Evolutionary conservation across 2,888 invertebrate species (phyloP).

Genomic region (Pachycephus smyrnensis): DNA sequence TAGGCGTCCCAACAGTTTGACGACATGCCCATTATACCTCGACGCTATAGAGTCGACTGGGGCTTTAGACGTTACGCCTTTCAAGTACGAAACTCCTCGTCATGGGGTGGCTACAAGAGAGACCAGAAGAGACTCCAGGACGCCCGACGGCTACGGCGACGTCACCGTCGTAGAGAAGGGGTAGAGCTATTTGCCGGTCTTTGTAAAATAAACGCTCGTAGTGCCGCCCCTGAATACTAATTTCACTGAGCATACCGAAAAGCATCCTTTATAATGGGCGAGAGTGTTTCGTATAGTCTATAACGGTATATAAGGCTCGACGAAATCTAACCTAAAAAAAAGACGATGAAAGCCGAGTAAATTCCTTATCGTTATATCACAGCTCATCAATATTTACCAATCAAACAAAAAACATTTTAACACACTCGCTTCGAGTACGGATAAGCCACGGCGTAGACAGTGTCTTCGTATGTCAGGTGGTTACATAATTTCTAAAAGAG

Average conservation of each 20-base stretch:
- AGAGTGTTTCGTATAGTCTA: neutral
- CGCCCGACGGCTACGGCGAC: neutral
- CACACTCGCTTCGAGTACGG: neutral
- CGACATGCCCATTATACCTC: constrained; percentile 60
- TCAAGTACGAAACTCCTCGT: constrained; percentile 29
- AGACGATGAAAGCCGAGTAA: neutral
- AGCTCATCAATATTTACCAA: neutral
- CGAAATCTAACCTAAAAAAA: neutral
- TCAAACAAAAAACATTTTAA: neutral
- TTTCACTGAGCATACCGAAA: constrained; percentile 24
- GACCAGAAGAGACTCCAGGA: neutral
- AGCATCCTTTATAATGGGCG: neutral
- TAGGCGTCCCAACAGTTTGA: constrained; percentile 61
- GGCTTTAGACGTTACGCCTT: constrained; percentile 18
- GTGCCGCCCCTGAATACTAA: constrained; percentile 56
- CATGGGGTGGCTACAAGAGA: constrained; percentile 23
- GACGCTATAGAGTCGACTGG: constrained; percentile 2
- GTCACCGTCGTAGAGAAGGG: neutral
- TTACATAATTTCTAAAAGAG: neutral
- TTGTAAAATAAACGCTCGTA: constrained; percentile 60
- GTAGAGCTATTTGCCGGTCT: constrained; percentile 55
- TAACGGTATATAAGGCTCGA: neutral
- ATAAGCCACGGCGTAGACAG: neutral
- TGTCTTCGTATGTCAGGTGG: neutral
- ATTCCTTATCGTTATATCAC: neutral